Percentiles rank a stretch among this genome's conserved stretches.
Evolutionary conservation across 2,888 invertebrate species (phyloP).

Genomic region (Microctonus aethiopoides): DNA sequence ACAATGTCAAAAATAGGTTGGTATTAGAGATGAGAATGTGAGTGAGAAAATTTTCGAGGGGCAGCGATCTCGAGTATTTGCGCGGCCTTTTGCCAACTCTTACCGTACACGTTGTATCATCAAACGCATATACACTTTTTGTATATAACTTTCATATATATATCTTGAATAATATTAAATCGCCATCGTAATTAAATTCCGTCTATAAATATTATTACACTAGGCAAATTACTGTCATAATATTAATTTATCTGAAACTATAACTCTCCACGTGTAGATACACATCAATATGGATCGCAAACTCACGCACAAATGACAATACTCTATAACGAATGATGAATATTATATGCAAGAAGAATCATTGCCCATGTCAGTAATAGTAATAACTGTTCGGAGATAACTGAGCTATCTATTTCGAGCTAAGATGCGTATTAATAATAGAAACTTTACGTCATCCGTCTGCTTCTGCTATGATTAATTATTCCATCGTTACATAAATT

Average conservation of each 20-base stretch:
- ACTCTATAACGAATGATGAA: not conserved
- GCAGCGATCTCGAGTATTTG: conserved; percentile 58
- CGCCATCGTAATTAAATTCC: not conserved
- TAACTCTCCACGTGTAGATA: too few species aligned
- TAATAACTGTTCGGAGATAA: conserved; percentile 64
- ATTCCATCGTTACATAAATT: conserved; percentile 7
- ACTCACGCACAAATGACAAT: not conserved
- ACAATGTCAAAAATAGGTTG: conserved; percentile 15
- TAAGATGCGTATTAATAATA: conserved; percentile 62
- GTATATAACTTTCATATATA: not conserved
- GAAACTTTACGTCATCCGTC: conserved; percentile 54
- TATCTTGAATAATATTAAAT: not conserved
- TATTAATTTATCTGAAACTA: too few species aligned
- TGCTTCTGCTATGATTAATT: conserved; percentile 28
- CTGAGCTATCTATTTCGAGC: conserved; percentile 61
- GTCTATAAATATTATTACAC: not conserved
- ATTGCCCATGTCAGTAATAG: conserved; percentile 53
- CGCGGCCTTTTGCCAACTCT: conserved; percentile 59
- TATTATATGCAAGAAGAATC: conserved; percentile 12
- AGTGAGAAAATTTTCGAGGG: conserved; percentile 56
- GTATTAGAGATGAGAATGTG: conserved; percentile 44
- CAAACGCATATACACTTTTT: not conserved
- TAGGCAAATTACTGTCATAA: too few species aligned
- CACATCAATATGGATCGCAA: too few species aligned
- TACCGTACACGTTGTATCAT: conserved; percentile 54